Evolutionary conservation across 2,797 vertebrate species (phyloP).

Genomic region (Alcedo quadribrachys): DNA sequence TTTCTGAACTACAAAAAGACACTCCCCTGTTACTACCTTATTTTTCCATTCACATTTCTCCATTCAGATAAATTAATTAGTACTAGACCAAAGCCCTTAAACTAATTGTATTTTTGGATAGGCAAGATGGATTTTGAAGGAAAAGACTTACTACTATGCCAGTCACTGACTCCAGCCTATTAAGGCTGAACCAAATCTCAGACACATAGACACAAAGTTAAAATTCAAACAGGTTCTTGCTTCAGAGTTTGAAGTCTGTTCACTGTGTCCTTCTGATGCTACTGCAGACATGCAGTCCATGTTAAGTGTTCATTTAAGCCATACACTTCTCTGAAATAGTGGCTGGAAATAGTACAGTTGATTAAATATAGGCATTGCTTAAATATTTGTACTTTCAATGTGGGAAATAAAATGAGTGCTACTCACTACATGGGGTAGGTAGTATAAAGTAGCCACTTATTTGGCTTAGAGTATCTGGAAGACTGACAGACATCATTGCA

Average conservation of each 20-base stretch:
- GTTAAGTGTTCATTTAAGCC: not conserved
- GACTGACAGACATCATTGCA: not conserved
- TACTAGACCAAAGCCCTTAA: not conserved
- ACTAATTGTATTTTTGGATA: not conserved
- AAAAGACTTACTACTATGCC: not conserved
- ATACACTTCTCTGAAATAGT: not conserved
- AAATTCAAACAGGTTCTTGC: not conserved
- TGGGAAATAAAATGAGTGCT: not conserved
- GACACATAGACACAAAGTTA: not conserved
- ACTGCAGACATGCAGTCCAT: not conserved
- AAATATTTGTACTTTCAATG: not conserved
- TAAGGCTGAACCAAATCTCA: not conserved
- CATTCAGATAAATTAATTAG: not conserved
- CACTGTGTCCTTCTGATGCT: not conserved
- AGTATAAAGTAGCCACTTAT: not conserved
- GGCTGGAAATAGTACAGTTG: not conserved
- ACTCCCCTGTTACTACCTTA: not conserved
- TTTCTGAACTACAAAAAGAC: not conserved
- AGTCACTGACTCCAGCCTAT: not conserved
- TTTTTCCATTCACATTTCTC: not conserved
- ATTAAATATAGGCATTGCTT: not conserved
- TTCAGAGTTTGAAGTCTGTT: not conserved
- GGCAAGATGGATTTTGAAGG: not conserved
- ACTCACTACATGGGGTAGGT: rapidly evolving
- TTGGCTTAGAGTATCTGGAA: not conserved